Conservation (phyloP, 1,140 invertebrate species). For the Drosophila fuyamai region DNA sequence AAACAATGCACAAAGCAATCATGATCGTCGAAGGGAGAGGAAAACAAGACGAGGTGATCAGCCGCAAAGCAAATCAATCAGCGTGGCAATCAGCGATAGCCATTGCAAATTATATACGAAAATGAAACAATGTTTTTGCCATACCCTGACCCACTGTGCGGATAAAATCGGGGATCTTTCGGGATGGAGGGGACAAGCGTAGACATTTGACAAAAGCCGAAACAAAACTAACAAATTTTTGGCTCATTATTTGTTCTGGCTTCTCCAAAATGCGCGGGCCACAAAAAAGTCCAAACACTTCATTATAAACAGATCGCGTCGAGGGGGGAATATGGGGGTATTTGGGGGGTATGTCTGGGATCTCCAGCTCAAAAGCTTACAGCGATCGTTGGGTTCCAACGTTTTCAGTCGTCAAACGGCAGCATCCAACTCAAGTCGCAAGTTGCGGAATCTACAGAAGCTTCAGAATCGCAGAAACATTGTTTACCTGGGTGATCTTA, state of each 20-base stretch:
- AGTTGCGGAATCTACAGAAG: slow-evolving; percentile 46
- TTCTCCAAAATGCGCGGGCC: slow-evolving; percentile 28
- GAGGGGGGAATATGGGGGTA: background rate
- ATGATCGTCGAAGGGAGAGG: background rate
- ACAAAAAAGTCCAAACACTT: slow-evolving; percentile 54
- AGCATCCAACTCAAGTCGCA: slow-evolving; percentile 77
- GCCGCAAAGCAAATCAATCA: slow-evolving; percentile 62
- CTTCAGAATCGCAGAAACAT: slow-evolving; percentile 19
- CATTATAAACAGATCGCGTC: slow-evolving; percentile 53
- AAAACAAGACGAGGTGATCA: slow-evolving; percentile 2
- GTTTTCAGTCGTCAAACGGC: slow-evolving; percentile 70
- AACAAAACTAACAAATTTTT: slow-evolving; percentile 58
- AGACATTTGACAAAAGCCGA: slow-evolving; percentile 49
- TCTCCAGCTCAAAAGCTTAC: slow-evolving; percentile 61
- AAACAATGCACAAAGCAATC: slow-evolving; percentile 32
- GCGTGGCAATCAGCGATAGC: slow-evolving; percentile 58
- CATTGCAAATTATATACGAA: slow-evolving; percentile 22
- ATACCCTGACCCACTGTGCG: slow-evolving; percentile 37
- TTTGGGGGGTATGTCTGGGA: slow-evolving; percentile 19
- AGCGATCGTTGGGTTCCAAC: slow-evolving; percentile 54
- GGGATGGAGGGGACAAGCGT: slow-evolving; percentile 11
- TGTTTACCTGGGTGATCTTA: slow-evolving; percentile 18
- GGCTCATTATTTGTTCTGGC: slow-evolving; percentile 71
- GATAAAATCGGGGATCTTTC: slow-evolving; percentile 1
- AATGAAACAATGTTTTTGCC: slow-evolving; percentile 13